Evolutionary conservation across 1,140 invertebrate genomes (phyloP), one percentile per base, ranked within the genome.

Genomic region (Lepidotrigona ventralis): DNA sequence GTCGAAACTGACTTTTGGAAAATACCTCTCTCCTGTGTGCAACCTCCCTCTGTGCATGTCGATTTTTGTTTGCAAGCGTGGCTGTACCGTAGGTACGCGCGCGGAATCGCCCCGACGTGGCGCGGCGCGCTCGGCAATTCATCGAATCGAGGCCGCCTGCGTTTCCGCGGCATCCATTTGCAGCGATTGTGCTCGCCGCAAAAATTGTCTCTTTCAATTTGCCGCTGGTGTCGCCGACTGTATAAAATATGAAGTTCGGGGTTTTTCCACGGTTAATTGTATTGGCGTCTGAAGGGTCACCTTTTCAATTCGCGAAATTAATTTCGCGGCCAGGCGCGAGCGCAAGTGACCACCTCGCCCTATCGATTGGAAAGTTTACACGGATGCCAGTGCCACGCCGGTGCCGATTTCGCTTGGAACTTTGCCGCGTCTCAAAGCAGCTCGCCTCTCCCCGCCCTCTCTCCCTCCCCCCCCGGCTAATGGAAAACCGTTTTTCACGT

Each of bases 241-340:
- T 83, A 83, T 83, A 83, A 83, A 83, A 83, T 83, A 83, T 83
- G 81, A 83, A 83, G 81, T 83, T 83, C 81, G 66, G 74, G 74
- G 81, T 77, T 83, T 77, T 83, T 78, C 39, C 74, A 83, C 81
- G 81, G 81, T 83, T 83, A 83, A 83, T 83, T 83, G 81, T 70
- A 83, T 83, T 83, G 81, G 81, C 74, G 74, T 83, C 81, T 78
- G 74, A 83, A 83, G 81, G 81, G 81, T 83, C 81, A 56, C 81
- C 74, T 78, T 77, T 83, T 83, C 81, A 83, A 83, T 83, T 83
- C 81, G 64, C 74, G 74, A 77, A 83, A 83, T 83, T 83, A 83
- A 83, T 83, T 77, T 83, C 54, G 64, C 66, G 79, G 51, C 9
- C 76, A 63, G 39, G 56, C 79, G 39, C 71, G 26, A 21, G 21